Evolutionary conservation across 2,113 vertebrate genomes (phyloP).

Genomic region (Octodon degus): DNA sequence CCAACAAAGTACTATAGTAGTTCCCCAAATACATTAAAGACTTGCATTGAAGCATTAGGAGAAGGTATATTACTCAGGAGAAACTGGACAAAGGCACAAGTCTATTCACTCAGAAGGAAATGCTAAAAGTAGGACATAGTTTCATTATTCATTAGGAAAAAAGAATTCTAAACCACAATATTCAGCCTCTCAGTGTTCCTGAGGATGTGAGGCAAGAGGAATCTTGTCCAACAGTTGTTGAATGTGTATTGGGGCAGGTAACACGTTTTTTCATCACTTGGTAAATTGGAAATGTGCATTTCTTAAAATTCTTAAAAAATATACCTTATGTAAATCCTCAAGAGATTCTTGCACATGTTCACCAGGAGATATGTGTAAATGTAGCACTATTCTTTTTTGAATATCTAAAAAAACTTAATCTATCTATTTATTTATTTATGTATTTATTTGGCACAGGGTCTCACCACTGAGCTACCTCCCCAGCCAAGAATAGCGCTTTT

Average conservation of each 20-base stretch:
- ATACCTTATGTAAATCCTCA: neutral
- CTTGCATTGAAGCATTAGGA: neutral
- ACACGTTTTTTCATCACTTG: too few relatives aligned
- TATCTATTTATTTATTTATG: too few relatives aligned
- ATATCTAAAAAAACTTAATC: too few relatives aligned
- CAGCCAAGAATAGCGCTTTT: too few relatives aligned
- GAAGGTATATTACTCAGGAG: neutral
- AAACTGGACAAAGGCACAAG: neutral
- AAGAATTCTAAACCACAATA: neutral
- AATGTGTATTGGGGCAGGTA: too few relatives aligned
- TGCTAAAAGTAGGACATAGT: neutral
- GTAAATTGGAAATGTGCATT: neutral
- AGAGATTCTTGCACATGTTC: neutral
- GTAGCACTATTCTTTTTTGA: neutral
- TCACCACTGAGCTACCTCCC: too few relatives aligned
- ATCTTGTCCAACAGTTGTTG: neutral
- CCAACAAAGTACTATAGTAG: neutral
- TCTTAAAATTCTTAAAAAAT: neutral
- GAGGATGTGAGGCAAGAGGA: too few relatives aligned
- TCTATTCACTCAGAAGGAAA: neutral
- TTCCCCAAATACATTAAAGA: neutral
- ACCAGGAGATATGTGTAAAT: neutral
- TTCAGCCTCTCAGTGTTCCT: too few relatives aligned
- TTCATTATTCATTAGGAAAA: neutral
- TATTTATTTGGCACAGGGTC: too few relatives aligned